Conservation (phyloP, 2,888 invertebrate species). For the Nomada flava region DNA sequence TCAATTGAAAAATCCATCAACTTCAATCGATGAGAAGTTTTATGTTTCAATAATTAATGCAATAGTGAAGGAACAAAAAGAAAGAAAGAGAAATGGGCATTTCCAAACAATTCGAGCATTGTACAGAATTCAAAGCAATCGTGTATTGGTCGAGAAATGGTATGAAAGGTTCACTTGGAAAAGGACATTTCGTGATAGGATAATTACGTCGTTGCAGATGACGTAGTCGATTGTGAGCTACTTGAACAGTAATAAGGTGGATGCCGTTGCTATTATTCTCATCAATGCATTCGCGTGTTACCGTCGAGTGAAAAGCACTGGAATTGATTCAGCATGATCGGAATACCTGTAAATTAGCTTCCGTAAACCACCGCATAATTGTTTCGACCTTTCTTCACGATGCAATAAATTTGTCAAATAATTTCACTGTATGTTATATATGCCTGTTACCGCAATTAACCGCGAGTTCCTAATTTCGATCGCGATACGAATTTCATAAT, state of each 20-base stretch:
- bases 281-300: conserved; percentile 25
- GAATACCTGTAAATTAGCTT: conserved; percentile 24
- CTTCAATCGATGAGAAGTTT: not conserved
- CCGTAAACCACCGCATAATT: not conserved
- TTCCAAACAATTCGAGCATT: too few species aligned
- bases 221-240: not conserved
- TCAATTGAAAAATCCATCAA: not conserved
- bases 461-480: too few species aligned
- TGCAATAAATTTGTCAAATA: conserved; percentile 2
- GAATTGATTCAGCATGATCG: conserved; percentile 39
- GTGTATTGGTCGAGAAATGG: not conserved
- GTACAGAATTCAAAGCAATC: not conserved
- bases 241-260: conserved; percentile 30
- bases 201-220: not conserved
- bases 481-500: not conserved
- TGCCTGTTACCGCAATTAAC: not conserved
- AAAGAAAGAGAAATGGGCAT: not conserved
- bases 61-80: too few species aligned
- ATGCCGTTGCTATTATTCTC: conserved; percentile 9
- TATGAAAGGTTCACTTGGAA: not conserved
- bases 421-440: not conserved
- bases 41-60: too few species aligned
- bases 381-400: conserved; percentile 23
- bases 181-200: not conserved
- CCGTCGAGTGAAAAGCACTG: conserved; percentile 31